phyloP scores from a whole-genome alignment of 2,888 invertebrate genomes.

The Dichetophora obliterata region DNA sequence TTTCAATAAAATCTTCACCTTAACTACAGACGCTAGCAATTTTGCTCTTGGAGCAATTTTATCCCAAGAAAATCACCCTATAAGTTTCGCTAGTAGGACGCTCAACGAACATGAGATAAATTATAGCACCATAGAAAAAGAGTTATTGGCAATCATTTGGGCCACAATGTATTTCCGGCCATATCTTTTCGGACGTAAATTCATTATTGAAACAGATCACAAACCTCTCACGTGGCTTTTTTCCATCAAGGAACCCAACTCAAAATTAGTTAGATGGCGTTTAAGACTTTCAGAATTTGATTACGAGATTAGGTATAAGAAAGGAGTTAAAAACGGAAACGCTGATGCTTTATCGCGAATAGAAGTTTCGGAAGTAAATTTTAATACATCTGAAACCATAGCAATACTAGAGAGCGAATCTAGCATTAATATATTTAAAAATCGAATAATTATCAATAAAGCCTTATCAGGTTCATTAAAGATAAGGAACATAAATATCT shows the following conservation, averaged over 20 bases:
- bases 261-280: constrained; percentile 24
- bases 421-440: constrained; percentile 17
- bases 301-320: constrained; percentile 40
- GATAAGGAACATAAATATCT: constrained; percentile 28
- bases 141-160: constrained; percentile 38
- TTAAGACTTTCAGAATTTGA: constrained; percentile 34
- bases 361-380: constrained; percentile 22
- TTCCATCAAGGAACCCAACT: constrained; percentile 29
- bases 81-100: constrained; percentile 38
- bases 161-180: constrained; percentile 40
- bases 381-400: constrained; percentile 24
- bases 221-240: constrained; percentile 39
- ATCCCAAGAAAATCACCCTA: constrained; percentile 32
- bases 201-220: constrained; percentile 40
- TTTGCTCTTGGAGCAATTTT: constrained; percentile 42
- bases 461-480: constrained; percentile 14
- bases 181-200: constrained; percentile 36
- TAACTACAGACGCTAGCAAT: constrained; percentile 45
- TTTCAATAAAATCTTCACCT: constrained; percentile 43
- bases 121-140: constrained; percentile 41
- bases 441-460: constrained; percentile 6
- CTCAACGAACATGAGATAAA: constrained; percentile 43
- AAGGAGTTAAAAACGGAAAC: constrained; percentile 31
- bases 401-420: constrained; percentile 25
- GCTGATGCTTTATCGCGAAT: constrained; percentile 40